A percentile compares a stretch with the other conserved stretches of the same genome.
Conservation (phyloP, 2,797 vertebrate species). For the Bradypodion ventrale region DNA sequence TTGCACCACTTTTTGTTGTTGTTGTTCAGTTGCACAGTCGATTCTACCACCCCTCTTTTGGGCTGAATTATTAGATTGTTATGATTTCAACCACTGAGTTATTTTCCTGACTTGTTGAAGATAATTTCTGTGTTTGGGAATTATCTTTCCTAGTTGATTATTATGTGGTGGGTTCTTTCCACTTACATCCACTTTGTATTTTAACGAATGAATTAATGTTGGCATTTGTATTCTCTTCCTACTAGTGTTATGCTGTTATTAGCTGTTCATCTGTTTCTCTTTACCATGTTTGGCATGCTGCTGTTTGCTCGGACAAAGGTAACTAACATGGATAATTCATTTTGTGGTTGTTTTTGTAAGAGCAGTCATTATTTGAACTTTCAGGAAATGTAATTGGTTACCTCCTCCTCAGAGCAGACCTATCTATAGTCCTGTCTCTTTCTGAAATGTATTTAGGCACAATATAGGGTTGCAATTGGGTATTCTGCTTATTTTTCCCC, state of each 20-base stretch:
- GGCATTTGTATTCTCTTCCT: constrained; percentile 2
- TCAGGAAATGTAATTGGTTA: neutral
- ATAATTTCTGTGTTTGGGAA: neutral
- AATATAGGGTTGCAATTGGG: neutral
- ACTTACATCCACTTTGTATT: neutral
- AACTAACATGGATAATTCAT: constrained; percentile 39
- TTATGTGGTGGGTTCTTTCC: neutral
- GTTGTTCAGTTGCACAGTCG: no score
- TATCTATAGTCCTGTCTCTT: neutral
- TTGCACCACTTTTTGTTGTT: no score
- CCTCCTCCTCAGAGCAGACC: neutral
- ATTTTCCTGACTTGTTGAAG: neutral
- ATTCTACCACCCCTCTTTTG: neutral
- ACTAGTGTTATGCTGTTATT: constrained; percentile 88
- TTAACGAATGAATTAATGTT: constrained; percentile 14
- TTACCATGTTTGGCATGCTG: constrained; percentile 94
- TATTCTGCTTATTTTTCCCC: no score
- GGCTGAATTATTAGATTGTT: no score
- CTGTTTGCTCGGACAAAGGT: constrained; percentile 89
- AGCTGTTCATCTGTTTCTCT: constrained; percentile 88
- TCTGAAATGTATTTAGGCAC: neutral
- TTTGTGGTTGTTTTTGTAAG: neutral
- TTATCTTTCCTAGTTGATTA: neutral
- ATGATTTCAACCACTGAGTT: neutral
- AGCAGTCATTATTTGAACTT: neutral